Percentiles rank a stretch among this genome's conserved stretches.
Evolutionary conservation across 2,113 vertebrate genomes (phyloP).

Genomic region (Psittacula cyanocephala): DNA sequence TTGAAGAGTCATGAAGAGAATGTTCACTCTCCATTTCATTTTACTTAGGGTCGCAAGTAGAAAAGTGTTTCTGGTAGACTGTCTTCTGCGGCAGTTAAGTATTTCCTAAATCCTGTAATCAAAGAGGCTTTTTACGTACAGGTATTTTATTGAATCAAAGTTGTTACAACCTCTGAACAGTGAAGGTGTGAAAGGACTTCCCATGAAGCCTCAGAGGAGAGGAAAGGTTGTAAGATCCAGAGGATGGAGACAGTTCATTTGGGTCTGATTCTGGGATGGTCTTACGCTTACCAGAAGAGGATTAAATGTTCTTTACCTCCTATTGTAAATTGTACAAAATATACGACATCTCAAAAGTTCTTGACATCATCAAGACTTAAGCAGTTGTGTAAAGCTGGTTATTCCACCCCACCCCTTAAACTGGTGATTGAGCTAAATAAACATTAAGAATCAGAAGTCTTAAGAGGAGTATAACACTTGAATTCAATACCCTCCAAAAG

Average conservation of each 20-base stretch:
- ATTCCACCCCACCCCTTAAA: neutral
- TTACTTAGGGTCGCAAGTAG: neutral
- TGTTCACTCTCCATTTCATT: neutral
- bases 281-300: neutral
- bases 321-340: neutral
- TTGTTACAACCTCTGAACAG: neutral
- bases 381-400: neutral
- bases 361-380: neutral
- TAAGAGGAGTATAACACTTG: neutral
- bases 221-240: neutral
- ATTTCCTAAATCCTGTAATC: neutral
- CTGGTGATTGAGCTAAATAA: neutral
- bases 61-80: neutral
- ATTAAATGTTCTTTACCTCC: neutral
- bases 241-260: neutral
- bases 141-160: neutral
- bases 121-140: neutral
- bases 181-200: neutral
- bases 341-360: neutral
- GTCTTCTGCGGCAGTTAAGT: neutral
- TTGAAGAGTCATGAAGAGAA: neutral
- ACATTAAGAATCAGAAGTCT: neutral
- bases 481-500: neutral
- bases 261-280: neutral
- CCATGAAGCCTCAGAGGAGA: neutral